Conservation (phyloP, 1,140 invertebrate genomes). For the Thrips palmi region DNA sequence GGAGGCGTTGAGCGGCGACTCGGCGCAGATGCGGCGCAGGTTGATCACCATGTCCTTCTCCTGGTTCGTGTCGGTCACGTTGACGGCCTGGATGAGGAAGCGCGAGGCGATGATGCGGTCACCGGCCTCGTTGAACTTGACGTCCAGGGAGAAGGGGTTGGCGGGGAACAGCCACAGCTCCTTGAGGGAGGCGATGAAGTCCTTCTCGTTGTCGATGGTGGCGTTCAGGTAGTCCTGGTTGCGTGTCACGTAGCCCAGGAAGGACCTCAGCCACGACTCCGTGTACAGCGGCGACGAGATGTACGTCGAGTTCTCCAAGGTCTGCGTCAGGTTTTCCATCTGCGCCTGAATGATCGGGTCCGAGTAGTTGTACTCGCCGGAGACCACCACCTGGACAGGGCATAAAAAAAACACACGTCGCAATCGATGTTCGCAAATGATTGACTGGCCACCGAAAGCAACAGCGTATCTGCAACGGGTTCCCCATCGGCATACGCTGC, state of each 20-base stretch:
- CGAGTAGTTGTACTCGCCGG: slow-evolving; percentile 70
- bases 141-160: slow-evolving; percentile 61
- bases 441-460: no score
- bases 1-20: slow-evolving; percentile 64
- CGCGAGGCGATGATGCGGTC: slow-evolving; percentile 62
- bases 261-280: slow-evolving; percentile 79
- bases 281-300: slow-evolving; percentile 63
- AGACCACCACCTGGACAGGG: slow-evolving; percentile 57
- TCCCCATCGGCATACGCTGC: no score
- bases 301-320: slow-evolving; percentile 63
- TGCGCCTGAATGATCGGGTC: slow-evolving; percentile 54
- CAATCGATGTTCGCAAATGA: no score
- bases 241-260: slow-evolving; percentile 53
- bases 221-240: slow-evolving; percentile 56
- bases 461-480: no score
- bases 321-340: slow-evolving; percentile 59
- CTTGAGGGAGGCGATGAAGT: slow-evolving; percentile 57
- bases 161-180: slow-evolving; percentile 55
- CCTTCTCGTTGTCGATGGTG: slow-evolving; percentile 47
- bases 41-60: slow-evolving; percentile 81
- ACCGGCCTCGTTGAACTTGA: slow-evolving; percentile 59
- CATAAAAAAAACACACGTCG: slow-evolving; percentile 16
- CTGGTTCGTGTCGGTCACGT: slow-evolving; percentile 74
- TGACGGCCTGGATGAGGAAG: slow-evolving; percentile 75
- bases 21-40: slow-evolving; percentile 53